Percentiles rank a stretch among this genome's conserved stretches.
Evolutionary conservation across 2,797 vertebrate species (phyloP).

Genomic region (Coregonus sp.): DNA sequence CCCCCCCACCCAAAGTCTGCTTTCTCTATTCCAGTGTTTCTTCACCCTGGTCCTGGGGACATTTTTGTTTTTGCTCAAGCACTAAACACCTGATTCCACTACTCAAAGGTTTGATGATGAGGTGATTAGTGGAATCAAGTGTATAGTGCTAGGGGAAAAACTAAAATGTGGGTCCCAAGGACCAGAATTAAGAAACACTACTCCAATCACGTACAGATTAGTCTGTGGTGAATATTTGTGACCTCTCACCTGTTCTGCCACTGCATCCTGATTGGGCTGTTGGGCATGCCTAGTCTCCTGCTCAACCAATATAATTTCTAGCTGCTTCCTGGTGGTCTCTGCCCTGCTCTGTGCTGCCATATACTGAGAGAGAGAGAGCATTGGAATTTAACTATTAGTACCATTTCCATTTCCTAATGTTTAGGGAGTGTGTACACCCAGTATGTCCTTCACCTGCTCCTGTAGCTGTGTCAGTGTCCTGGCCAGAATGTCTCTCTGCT

Average conservation of each 20-base stretch:
- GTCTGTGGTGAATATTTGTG: no score
- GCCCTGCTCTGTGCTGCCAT: slow-evolving; percentile 64
- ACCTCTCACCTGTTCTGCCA: slow-evolving; percentile 16
- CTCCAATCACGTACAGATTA: no score
- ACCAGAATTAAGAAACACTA: no score
- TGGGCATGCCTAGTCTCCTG: slow-evolving; percentile 13
- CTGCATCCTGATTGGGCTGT: slow-evolving; percentile 12
- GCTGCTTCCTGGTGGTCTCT: slow-evolving; percentile 15
- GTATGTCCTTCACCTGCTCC: slow-evolving; percentile 62
- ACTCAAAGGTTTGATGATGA: no score
- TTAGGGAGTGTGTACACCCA: neutral
- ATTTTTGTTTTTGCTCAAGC: no score
- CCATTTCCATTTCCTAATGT: neutral
- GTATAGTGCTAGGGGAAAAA: no score
- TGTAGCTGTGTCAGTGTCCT: slow-evolving; percentile 69
- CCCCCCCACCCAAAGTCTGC: no score
- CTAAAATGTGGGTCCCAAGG: no score
- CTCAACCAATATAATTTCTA: slow-evolving; percentile 6
- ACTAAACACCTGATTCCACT: no score
- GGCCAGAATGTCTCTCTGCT: slow-evolving; percentile 68
- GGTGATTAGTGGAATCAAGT: no score
- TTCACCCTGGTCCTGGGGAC: no score
- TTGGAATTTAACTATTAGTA: neutral
- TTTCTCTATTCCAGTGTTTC: no score
- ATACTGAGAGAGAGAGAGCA: slow-evolving; percentile 57